phyloP scores from a whole-genome alignment of 2,888 invertebrate species.

The Erebia palarica region DNA sequence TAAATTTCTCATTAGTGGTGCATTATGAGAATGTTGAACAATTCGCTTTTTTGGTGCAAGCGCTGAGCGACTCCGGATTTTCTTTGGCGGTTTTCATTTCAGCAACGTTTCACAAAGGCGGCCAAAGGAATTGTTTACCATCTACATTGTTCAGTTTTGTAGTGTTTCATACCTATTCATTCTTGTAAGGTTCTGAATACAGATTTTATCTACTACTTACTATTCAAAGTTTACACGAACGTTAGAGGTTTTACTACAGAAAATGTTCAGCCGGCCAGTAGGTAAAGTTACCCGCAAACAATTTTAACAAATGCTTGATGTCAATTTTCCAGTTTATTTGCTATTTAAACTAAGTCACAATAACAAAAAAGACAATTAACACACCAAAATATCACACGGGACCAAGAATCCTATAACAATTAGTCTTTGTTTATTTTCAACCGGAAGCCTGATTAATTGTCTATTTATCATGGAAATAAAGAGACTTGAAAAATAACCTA shows the following conservation, averaged over 20 bases:
- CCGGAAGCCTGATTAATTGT: too few species aligned
- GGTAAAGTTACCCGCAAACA: neutral
- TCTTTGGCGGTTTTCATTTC: slow-evolving; percentile 20
- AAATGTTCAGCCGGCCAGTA: neutral
- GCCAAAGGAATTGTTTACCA: slow-evolving; percentile 21
- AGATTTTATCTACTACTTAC: neutral
- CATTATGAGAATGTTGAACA: slow-evolving; percentile 15
- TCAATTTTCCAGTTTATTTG: too few species aligned
- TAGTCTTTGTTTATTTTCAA: too few species aligned
- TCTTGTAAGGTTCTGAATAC: neutral
- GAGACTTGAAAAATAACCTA: too few species aligned
- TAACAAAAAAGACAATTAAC: too few species aligned
- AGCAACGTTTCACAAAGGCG: slow-evolving; percentile 19
- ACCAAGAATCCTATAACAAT: too few species aligned
- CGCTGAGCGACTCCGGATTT: slow-evolving; percentile 4
- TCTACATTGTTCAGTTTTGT: slow-evolving; percentile 21
- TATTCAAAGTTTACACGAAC: neutral
- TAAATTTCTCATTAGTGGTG: slow-evolving; percentile 20
- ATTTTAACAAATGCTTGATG: too few species aligned
- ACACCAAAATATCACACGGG: too few species aligned
- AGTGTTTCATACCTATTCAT: slow-evolving; percentile 1
- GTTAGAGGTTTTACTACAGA: neutral
- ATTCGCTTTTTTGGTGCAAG: slow-evolving; percentile 11
- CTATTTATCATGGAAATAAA: too few species aligned
- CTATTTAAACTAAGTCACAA: too few species aligned